Evolutionary conservation across 2,797 vertebrate genomes (phyloP), one percentile per base, ranked within the genome.

Genomic region (Margarornis squamiger): DNA sequence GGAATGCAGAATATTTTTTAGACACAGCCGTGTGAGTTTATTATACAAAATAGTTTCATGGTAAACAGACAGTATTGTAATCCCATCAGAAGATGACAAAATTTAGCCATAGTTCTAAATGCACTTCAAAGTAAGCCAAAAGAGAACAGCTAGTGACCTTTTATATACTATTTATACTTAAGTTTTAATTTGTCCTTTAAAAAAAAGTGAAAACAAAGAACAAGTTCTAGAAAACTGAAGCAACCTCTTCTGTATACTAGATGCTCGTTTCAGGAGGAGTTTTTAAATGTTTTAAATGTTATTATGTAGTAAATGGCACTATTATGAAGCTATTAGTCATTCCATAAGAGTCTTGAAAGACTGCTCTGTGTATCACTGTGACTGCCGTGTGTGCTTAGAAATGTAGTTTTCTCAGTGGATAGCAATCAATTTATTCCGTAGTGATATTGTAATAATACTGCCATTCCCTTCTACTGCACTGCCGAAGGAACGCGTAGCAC

Each of bases 311-410:
- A 98, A 98, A 99, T 99, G 98, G 99, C 99, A 98, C 99, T 99
- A 99, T 99, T 99, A 98, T 98, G 97, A 99, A 99, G 99, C 99
- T 99, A 99, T 98, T 99, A 97, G 99, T 99, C 99, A 99, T 99
- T 99, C 99, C 99, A 99, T 99, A 99, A 98, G 98, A 97, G 99
- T 99, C 98, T 99, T 97, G 97, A 98, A 98, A 98, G 98, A 99
- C 99, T 98, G 99, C 99, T 99, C 99, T 98, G 99, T 99, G 99
- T 99, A 99, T 99, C 99, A 99, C 99, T 99, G 99, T 99, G 99
- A 99, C 99, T 99, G 98, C 99, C 98, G 98, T 99, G 98, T 98
- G 99, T 99, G 98, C 98, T 98, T 99, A 99, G 99, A 99, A 98
- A 98, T 97, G 98, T 99, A 99, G 99, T 99, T 98, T 98, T 98